These are phyloP conservation scores for Oreohelix idahoensis DNA, from an alignment of 1,140 invertebrate genomes.

Conservation along the genomic window DNA sequence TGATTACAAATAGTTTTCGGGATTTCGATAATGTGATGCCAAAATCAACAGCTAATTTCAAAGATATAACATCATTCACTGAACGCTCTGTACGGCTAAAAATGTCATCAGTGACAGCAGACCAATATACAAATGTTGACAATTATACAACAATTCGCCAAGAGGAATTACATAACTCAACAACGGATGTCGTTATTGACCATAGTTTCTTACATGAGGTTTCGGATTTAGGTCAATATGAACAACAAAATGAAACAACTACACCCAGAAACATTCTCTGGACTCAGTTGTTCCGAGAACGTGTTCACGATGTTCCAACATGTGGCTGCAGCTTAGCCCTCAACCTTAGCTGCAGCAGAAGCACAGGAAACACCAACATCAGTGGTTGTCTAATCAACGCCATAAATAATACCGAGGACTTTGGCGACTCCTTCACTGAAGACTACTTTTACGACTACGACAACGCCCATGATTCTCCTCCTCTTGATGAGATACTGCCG, in stretches of 20 bases:
- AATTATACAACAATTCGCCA: not conserved
- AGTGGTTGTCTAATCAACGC: conserved; percentile 15
- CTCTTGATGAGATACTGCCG: conserved; percentile 77
- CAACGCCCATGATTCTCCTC: conserved; percentile 63
- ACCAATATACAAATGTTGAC: too few species aligned
- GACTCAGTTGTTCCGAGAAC: not conserved
- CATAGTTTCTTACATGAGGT: not conserved
- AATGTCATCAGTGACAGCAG: not conserved
- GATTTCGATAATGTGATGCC: not conserved
- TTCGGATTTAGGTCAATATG: not conserved
- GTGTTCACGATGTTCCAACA: not conserved
- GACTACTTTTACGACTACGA: conserved; percentile 71
- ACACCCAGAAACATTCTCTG: too few species aligned
- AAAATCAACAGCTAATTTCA: not conserved
- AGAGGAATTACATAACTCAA: not conserved
- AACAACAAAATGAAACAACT: not conserved
- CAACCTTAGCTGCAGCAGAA: not conserved
- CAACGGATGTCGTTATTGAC: not conserved
- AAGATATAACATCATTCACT: not conserved
- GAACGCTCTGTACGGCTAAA: not conserved
- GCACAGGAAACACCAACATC: not conserved
- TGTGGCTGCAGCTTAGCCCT: not conserved
- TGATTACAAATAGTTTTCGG: not conserved
- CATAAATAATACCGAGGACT: not conserved
- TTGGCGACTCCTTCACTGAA: not conserved